Base-by-base conservation (phyloP, 2,113 vertebrate genomes). In the Peromyscus californicus region DNA sequence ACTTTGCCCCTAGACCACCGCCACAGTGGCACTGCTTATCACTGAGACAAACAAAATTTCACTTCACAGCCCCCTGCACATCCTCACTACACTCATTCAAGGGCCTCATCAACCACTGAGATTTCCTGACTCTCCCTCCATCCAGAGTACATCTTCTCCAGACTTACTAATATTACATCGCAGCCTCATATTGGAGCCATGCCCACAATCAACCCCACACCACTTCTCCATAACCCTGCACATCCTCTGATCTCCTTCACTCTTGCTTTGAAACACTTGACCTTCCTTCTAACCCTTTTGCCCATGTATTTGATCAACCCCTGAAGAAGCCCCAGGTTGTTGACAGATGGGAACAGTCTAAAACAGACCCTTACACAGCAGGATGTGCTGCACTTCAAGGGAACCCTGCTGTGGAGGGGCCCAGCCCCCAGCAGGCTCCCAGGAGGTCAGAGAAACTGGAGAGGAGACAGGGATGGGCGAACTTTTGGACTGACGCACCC, bases 161-260 rank as follows among this genome's bases (percentile, higher is more conserved):
- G 21, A 22, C n/a, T 39, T 74, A 22, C 7, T 39, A 5, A 67
- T 74, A 22, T 4, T 42, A 22, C 21, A 75, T 22, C n/a, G 1
- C n/a, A 75, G n/a, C 9, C n/a, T 75, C 17, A 1, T 39, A 2
- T 75, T 75, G 39, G 9, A 21, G 8, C 21, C 72, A 10, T 0
- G 17, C 7, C 36, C 6, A 3, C 5, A 19, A 1, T 19, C 13
- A 17, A 72, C 69, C 2, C n/a, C 3, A 22, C 16, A n/a, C n/a
- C 70, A 74, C 36, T 21, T 21, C 70, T 74, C 33, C 5, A 16
- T 67, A 67, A 70, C 12, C 33, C 33, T 17, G 0, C 67, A 70
- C 0, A 0, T 16, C 67, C 67, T 69, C 29, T 15, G 67, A 36
- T 1, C 65, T 67, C 65, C 61, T 63, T 63, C 61, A 22, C 5